Evolutionary conservation across 2,113 vertebrate species (phyloP), one percentile per base, ranked within the genome.

Genomic region (Desmodus rotundus): DNA sequence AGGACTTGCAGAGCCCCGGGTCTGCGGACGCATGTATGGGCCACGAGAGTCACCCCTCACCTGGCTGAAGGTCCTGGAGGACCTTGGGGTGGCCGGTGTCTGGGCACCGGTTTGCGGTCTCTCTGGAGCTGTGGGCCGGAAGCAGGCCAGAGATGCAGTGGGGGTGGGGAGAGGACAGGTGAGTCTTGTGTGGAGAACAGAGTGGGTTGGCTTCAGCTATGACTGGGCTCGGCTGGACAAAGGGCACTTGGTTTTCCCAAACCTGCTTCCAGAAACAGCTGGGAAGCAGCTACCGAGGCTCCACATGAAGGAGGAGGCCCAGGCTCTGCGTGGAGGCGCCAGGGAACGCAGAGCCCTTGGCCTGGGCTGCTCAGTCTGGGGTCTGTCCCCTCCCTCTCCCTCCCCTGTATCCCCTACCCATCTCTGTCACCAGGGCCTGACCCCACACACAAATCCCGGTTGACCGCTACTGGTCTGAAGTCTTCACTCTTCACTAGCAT

Each of bases 361-460:
- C 13, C 58, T 31, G 61, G 61, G 58, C n/a, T n/a, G n/a, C 54
- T 26, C 12, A 1, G 58, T 28, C 58, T 31, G 61, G 61, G 58
- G 3, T 41, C 73, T 9, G 2, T 7, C 36, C 38, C 33, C 43
- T 78, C n/a, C 38, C 19, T n/a, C 28, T 31, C 28, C 4, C 47
- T 10, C n/a, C 20, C n/a, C 2, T 5, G 4, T 7, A 0, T 20
- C 15, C 68, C 7, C 26, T 41, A 7, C 70, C 26, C 72, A 0
- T 17, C 26, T 45, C 22, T 68, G 3, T 78, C 61, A 6, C 2
- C 12, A 43, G 43, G 41, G 0, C 7, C 15, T 7, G 17, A 14
- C 28, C 56, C 80, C 16, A 24, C 16, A 31, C 56, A 2, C 12
- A 41, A 45, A 17, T 31, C 26, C 56, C 17, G 24, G 72, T 3